A percentile compares a stretch with the other conserved stretches of the same genome.
phyloP scores from a whole-genome alignment of 2,113 vertebrate species.

The Lasiurus cinereus region DNA sequence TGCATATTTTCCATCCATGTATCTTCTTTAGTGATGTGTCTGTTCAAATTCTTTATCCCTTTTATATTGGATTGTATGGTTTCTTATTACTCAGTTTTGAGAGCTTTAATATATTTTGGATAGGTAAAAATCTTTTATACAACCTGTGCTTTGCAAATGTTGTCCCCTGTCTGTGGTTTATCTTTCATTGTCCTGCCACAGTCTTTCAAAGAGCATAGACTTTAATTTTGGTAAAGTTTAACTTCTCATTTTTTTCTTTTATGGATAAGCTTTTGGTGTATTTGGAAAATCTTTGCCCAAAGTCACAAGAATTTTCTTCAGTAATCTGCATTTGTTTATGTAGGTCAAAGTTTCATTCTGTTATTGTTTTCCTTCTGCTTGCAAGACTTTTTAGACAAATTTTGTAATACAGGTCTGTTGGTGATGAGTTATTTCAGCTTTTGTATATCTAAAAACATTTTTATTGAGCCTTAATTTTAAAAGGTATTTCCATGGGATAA shows the following conservation, averaged over 20 bases:
- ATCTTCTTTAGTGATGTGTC: background rate
- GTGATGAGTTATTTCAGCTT: background rate
- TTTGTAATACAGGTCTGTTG: background rate
- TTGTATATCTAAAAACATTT: background rate
- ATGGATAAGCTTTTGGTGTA: background rate
- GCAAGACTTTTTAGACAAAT: background rate
- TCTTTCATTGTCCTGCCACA: background rate
- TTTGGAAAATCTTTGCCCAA: conserved; percentile 1
- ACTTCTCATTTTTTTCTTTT: background rate
- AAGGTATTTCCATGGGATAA: background rate
- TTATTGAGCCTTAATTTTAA: background rate
- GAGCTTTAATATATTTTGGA: background rate
- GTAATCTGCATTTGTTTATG: background rate
- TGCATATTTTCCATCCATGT: background rate
- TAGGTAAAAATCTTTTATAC: background rate
- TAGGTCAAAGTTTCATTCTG: background rate
- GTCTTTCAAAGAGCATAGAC: background rate
- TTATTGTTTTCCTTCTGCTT: background rate
- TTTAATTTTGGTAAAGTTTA: conserved; percentile 18
- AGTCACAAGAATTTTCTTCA: background rate
- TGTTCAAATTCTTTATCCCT: background rate
- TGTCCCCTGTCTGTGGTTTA: background rate
- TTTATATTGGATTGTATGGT: background rate
- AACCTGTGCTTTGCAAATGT: background rate
- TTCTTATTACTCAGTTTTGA: background rate